These are phyloP conservation scores for Bucco capensis DNA, from an alignment of 2,113 vertebrate genomes.

Conservation along the genomic window DNA sequence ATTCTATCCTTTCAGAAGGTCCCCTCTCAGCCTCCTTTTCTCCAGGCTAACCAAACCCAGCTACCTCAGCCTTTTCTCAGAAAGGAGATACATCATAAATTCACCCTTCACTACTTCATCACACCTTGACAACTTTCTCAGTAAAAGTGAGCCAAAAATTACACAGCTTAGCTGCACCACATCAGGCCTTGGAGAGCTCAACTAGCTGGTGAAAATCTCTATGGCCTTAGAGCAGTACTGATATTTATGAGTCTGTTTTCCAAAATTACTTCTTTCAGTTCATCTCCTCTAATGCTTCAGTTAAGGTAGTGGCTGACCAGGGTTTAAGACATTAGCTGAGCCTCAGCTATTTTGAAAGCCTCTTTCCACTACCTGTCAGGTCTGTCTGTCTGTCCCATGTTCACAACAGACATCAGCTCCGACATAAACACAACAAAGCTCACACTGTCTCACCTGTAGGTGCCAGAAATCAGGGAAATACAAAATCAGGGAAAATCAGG, in stretches of 20 bases:
- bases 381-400: neutral
- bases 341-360: neutral
- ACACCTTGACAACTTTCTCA: neutral
- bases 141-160: neutral
- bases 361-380: neutral
- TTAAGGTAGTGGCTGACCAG: neutral
- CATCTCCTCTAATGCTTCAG: neutral
- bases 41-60: too few relatives aligned
- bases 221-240: neutral
- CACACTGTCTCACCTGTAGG: neutral
- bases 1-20: too few relatives aligned
- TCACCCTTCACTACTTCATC: neutral
- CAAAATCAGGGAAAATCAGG: neutral
- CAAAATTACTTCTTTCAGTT: neutral
- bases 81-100: too few relatives aligned
- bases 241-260: neutral
- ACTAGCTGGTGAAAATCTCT: neutral
- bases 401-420: neutral
- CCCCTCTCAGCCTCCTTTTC: too few relatives aligned
- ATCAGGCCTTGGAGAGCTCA: neutral
- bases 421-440: neutral
- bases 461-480: neutral
- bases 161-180: neutral
- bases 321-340: neutral
- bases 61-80: too few relatives aligned